Base-by-base conservation (phyloP, 2,797 vertebrate genomes). In the Eidolon dupreanum region DNA sequence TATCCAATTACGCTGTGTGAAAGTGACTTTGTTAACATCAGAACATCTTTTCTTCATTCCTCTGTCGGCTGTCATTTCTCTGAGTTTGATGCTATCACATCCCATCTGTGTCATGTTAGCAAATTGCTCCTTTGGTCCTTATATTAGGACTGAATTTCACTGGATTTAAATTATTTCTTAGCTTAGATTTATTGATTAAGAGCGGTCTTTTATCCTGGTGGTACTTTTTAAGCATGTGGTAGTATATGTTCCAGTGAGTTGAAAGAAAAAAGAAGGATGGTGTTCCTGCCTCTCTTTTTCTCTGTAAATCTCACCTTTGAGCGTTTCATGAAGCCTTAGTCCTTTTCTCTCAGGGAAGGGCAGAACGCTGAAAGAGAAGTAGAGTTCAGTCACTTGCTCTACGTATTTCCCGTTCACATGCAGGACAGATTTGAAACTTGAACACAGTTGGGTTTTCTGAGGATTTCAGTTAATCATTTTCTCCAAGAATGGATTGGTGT, bases 101-200 rank as follows among this genome's bases (percentile, higher is more conserved):
- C 31, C 94, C 19, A 5, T 87, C 81, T 75, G 82, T 65, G 63
- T 51, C 57, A 36, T 33, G 85, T 85, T 79, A 85, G 74, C 74
- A 90, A 84, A 83, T 91, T 91, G 38, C 11, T 59, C 55, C 51
- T 97, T 97, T 96, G 75, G 77, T 61, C 65, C 96, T 94, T 43
- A 31, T 73, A 51, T 57, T 66, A 81, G 79, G 85, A 55, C 41
- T 19, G 41, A 79, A 57, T 81, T 68, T 92, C 57, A 41, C 20
- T 92, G 77, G 84, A 78, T 65, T 94, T 84, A 31, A 82, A 74
- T 96, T 33, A 88, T 81, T 85, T 70, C 70, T 92, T 61, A 33
- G 73, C 59, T 97, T 95, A 95, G 88, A 91, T 82, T 90, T 90
- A 86, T 92, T 95, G 53, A 87, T 78, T 61, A 71, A 83, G 81